A percentile compares a stretch with the other conserved stretches of the same genome.
These are phyloP conservation scores for Ctenosaura bakeri DNA, from an alignment of 2,797 vertebrate species.

Conservation along the genomic window DNA sequence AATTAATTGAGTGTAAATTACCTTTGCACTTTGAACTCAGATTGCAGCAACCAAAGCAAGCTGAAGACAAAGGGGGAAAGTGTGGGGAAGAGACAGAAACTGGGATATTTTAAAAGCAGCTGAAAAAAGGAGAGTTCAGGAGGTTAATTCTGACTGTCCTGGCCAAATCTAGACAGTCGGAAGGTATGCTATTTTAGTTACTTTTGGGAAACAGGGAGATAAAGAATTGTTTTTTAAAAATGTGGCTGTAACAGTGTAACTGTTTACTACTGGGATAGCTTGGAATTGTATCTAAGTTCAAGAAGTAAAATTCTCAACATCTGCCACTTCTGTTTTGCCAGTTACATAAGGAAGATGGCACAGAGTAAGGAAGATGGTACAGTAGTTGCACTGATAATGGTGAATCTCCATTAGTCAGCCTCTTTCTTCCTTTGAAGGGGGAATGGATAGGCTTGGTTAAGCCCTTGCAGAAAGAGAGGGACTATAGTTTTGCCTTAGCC, in stretches of 20 bases:
- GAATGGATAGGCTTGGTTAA: not conserved
- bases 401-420: not conserved
- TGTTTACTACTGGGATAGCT: not conserved
- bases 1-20: no score
- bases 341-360: not conserved
- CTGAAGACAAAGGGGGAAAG: no score
- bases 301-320: no score
- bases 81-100: no score
- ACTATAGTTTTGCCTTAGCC: not conserved
- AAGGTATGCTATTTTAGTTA: not conserved
- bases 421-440: not conserved
- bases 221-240: not conserved
- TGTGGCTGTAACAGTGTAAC: not conserved
- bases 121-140: no score
- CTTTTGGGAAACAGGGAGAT: not conserved
- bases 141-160: no score
- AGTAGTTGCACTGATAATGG: no score
- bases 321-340: not conserved
- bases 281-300: not conserved
- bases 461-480: constrained; percentile 4
- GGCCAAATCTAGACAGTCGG: no score
- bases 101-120: no score
- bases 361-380: not conserved
- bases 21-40: no score
- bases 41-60: no score